phyloP scores from a whole-genome alignment of 2,797 vertebrate genomes.

The Pampus argenteus region DNA sequence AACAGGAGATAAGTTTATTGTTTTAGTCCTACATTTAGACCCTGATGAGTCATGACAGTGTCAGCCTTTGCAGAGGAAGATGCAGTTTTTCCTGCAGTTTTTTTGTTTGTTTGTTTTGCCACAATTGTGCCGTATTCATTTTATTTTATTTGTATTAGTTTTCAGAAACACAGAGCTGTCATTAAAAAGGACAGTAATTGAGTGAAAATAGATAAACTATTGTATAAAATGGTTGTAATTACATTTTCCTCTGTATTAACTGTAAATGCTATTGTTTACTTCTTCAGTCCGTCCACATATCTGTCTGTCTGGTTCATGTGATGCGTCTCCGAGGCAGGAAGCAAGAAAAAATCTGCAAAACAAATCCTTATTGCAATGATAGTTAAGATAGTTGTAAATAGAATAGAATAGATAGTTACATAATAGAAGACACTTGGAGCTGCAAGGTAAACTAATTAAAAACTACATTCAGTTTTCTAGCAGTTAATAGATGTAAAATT shows the following conservation, averaged over 20 bases:
- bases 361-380: neutral
- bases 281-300: neutral
- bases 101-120: slow-evolving; percentile 18
- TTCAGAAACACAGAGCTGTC: neutral
- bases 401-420: too few species aligned
- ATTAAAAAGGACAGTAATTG: neutral
- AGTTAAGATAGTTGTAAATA: neutral
- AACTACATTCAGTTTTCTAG: neutral
- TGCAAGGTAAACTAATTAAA: neutral
- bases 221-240: neutral
- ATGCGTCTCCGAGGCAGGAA: neutral
- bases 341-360: neutral
- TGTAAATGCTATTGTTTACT: neutral
- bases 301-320: neutral
- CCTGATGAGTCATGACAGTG: slow-evolving; percentile 33
- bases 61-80: neutral
- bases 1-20: slow-evolving; percentile 5
- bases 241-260: neutral
- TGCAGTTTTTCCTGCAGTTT: slow-evolving; percentile 2
- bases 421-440: neutral
- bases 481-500: neutral
- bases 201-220: neutral
- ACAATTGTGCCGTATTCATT: neutral
- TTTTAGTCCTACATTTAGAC: slow-evolving; percentile 14
- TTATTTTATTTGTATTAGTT: neutral